Conservation (phyloP, 2,888 invertebrate species). For the Ischnura elegans region DNA sequence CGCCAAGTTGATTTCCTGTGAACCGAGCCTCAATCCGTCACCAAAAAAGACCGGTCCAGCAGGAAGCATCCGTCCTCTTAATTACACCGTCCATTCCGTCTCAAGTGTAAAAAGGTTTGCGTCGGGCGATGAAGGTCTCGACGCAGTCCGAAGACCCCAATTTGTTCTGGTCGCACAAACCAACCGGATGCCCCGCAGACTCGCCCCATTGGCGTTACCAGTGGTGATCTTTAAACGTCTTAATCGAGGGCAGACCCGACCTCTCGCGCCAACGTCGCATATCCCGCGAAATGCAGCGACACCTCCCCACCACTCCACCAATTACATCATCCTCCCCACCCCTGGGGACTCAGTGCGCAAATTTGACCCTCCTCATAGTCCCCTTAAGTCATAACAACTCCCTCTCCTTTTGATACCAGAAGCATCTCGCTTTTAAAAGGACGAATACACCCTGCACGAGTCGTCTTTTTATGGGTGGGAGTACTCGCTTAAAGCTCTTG, state of each 20-base stretch:
- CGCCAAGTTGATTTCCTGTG: no score
- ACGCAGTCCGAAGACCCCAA: no score
- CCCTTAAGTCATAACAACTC: not conserved
- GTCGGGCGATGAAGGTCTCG: not conserved
- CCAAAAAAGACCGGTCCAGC: no score
- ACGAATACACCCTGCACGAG: no score
- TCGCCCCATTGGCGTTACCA: not conserved
- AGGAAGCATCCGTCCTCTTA: no score
- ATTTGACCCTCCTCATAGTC: not conserved
- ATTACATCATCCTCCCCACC: not conserved
- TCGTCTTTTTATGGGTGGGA: no score
- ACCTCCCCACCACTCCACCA: not conserved
- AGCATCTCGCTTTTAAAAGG: no score
- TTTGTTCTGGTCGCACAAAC: not conserved
- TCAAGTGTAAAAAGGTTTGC: not conserved
- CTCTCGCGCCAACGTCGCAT: not conserved
- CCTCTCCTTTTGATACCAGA: not conserved
- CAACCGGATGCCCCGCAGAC: slow-evolving; percentile 30
- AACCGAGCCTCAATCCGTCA: no score
- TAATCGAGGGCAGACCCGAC: not conserved
- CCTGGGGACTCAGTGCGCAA: not conserved
- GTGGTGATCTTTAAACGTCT: not conserved
- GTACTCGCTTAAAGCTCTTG: no score
- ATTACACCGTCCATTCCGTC: not conserved
- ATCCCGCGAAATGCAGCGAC: not conserved